phyloP scores from a whole-genome alignment of 2,113 vertebrate genomes.

The Actenoides lindsayi region DNA sequence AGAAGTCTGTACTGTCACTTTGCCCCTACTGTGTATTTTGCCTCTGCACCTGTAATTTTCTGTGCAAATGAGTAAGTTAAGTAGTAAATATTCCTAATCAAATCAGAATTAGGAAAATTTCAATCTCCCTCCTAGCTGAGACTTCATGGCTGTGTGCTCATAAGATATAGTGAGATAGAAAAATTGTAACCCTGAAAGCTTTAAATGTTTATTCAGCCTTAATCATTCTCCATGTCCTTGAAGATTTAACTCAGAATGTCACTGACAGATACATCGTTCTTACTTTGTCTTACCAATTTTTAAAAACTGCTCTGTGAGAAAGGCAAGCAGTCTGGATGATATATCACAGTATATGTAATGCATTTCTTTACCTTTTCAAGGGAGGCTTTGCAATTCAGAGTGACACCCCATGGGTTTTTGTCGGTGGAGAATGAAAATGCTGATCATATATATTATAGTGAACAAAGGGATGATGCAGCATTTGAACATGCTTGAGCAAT shows the following conservation, averaged over 20 bases:
- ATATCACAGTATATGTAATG: not conserved
- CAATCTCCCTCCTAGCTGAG: not conserved
- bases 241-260: not conserved
- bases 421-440: not conserved
- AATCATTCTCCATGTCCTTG: not conserved
- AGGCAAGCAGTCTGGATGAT: not conserved
- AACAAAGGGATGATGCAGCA: conserved; percentile 18
- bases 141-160: not conserved
- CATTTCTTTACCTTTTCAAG: not conserved
- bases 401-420: not conserved
- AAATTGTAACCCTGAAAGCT: not conserved
- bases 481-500: not conserved
- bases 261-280: not conserved
- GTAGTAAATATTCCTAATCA: not conserved
- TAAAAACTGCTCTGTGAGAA: not conserved
- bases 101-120: not conserved
- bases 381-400: not conserved
- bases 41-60: not conserved
- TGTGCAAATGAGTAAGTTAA: not conserved
- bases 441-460: not conserved
- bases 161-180: not conserved
- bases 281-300: not conserved
- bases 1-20: not conserved
- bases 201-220: not conserved
- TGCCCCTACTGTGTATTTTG: not conserved